Percentiles rank a stretch among this genome's conserved stretches.
Evolutionary conservation across 2,113 vertebrate genomes (phyloP).

Genomic region (Egretta garzetta): DNA sequence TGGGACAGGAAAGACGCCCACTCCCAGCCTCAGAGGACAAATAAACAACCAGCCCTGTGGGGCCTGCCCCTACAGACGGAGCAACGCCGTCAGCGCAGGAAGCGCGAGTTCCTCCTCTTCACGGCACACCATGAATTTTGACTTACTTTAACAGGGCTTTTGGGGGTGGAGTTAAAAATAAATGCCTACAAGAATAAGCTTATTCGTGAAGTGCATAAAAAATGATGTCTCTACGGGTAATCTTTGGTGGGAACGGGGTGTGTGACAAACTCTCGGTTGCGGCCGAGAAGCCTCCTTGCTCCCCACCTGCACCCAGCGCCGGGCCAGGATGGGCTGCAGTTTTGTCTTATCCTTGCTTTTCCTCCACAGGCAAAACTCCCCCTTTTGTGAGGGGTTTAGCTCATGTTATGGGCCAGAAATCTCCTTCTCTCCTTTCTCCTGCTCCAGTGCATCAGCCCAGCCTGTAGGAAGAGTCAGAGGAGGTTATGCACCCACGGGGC

Average conservation of each 20-base stretch:
- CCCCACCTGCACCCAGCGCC: rapidly evolving
- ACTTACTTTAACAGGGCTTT: neutral
- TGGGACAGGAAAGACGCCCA: neutral
- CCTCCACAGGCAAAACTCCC: neutral
- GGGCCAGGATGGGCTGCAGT: neutral
- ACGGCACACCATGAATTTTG: neutral
- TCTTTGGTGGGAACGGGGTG: neutral
- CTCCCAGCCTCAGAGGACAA: neutral
- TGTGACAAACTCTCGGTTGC: neutral
- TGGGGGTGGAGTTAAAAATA: neutral
- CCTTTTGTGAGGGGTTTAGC: neutral
- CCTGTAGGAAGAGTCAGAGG: neutral
- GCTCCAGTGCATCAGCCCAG: neutral
- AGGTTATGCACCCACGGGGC: rapidly evolving
- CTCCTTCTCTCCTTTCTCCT: neutral
- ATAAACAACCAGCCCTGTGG: neutral
- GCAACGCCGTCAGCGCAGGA: neutral
- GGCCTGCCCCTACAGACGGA: rapidly evolving
- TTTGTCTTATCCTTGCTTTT: neutral
- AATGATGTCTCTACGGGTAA: neutral
- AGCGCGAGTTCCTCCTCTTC: neutral
- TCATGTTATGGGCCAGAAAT: neutral
- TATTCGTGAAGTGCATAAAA: neutral
- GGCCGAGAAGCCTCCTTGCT: neutral
- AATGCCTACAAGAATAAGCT: neutral